phyloP scores from a whole-genome alignment of 2,797 vertebrate genomes.

The Poeciliopsis presidionis region DNA sequence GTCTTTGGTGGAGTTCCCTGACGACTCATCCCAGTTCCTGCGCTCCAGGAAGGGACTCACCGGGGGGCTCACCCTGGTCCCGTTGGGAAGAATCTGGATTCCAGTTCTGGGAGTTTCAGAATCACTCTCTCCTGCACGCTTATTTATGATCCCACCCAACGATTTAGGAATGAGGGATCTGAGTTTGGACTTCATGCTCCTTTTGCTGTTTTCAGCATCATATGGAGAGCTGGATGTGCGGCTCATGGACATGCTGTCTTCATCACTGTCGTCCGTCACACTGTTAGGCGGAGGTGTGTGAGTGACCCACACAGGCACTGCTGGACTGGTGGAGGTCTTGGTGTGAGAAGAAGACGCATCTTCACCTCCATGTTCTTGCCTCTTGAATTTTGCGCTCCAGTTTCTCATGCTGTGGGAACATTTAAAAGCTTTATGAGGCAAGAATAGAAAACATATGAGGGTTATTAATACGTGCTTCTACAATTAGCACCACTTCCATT shows the following conservation, averaged over 20 bases:
- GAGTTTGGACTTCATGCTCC: conserved; percentile 57
- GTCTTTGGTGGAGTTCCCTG: conserved; percentile 42
- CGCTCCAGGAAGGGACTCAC: conserved; percentile 70
- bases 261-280: conserved; percentile 35
- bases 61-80: conserved; percentile 75
- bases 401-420: conserved; percentile 60
- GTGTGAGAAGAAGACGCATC: conserved; percentile 39
- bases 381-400: conserved; percentile 45
- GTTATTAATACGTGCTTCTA: not conserved
- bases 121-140: conserved; percentile 30
- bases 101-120: conserved; percentile 37
- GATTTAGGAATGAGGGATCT: conserved; percentile 70
- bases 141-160: conserved; percentile 64
- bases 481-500: not conserved
- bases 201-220: conserved; percentile 26
- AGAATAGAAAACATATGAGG: not conserved
- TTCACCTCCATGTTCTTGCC: conserved; percentile 32
- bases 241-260: conserved; percentile 16
- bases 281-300: conserved; percentile 57
- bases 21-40: conserved; percentile 43
- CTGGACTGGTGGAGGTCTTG: conserved; percentile 43
- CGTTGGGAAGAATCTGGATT: conserved; percentile 72
- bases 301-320: conserved; percentile 58
- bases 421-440: conserved; percentile 10
- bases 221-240: conserved; percentile 37